These are phyloP conservation scores for Hepsetus odoe DNA, from an alignment of 2,113 vertebrate species.

Conservation along the genomic window DNA sequence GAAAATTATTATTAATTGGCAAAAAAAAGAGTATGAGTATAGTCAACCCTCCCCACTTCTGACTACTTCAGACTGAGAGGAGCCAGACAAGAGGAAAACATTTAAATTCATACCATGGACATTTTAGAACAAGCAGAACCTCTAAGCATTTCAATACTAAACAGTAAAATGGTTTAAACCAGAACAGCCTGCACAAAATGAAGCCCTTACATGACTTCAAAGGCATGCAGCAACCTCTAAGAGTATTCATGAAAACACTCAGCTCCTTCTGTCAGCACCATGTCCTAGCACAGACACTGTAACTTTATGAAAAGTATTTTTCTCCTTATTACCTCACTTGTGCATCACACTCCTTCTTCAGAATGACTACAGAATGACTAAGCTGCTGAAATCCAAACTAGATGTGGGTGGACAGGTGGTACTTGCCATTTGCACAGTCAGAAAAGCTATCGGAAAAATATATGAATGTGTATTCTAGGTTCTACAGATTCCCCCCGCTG, in stretches of 20 bases:
- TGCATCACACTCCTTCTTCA: slow-evolving; percentile 33
- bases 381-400: slow-evolving; percentile 5
- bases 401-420: slow-evolving; percentile 34
- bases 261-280: slow-evolving; percentile 23
- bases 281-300: not conserved
- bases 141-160: not conserved
- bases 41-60: too few relatives aligned
- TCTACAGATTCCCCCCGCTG: slow-evolving; percentile 3
- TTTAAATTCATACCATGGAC: too few relatives aligned
- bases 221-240: slow-evolving; percentile 9
- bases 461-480: slow-evolving; percentile 5
- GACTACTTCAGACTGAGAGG: not conserved
- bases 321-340: slow-evolving; percentile 30
- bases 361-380: slow-evolving; percentile 22
- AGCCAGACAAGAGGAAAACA: not conserved
- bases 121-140: too few relatives aligned
- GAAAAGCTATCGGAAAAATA: slow-evolving; percentile 43
- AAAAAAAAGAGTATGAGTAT: too few relatives aligned
- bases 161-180: not conserved
- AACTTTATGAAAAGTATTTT: slow-evolving; percentile 25
- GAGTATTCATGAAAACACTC: slow-evolving; percentile 21
- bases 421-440: slow-evolving; percentile 30
- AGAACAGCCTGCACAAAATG: not conserved
- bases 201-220: slow-evolving; percentile 1
- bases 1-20: too few relatives aligned